These are phyloP conservation scores for Cercopithecus mitis DNA, from an alignment of 2,797 vertebrate genomes.

Conservation along the genomic window DNA sequence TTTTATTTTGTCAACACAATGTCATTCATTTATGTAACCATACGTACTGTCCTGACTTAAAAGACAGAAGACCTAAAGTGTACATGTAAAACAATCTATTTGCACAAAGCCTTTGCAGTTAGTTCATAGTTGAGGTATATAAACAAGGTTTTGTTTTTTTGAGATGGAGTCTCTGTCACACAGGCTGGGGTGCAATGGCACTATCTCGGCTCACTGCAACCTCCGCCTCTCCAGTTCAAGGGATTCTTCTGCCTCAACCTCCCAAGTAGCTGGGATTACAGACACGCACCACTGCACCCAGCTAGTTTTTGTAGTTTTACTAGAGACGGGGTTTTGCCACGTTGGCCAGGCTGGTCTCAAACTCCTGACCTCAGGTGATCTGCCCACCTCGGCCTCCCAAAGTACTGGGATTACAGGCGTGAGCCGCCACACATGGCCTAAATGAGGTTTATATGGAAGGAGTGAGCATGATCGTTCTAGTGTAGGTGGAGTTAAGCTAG, in stretches of 20 bases:
- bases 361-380: background rate
- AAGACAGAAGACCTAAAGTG: background rate
- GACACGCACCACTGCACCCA: background rate
- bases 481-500: background rate
- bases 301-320: background rate
- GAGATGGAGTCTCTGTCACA: background rate
- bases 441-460: background rate
- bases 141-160: background rate
- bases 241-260: background rate
- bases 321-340: background rate
- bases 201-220: background rate
- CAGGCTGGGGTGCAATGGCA: background rate
- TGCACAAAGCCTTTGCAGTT: background rate
- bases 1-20: rapidly evolving
- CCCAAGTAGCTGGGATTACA: background rate
- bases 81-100: background rate
- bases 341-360: background rate
- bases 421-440: rapidly evolving
- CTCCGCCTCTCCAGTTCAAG: background rate
- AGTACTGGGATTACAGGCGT: background rate
- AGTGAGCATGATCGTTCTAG: background rate
- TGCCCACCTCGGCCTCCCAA: background rate
- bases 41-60: background rate
- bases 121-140: background rate
- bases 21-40: background rate